Base-by-base conservation (phyloP, 2,797 vertebrate species). In the Darevskia nairensis region DNA sequence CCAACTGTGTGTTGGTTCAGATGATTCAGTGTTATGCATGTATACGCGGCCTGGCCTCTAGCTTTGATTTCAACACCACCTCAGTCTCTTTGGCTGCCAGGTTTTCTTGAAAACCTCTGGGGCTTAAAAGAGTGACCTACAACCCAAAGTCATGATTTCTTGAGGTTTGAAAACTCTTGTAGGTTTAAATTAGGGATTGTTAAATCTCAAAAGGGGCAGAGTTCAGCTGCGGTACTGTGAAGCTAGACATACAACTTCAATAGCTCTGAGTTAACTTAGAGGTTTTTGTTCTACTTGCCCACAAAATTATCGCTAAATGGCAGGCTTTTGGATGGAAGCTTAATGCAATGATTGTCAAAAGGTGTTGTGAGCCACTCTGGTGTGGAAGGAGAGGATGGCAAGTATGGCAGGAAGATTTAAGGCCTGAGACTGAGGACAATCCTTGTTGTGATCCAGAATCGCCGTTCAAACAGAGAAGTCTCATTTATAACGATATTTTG, bases 281-380 rank as follows among this genome's bases (percentile, higher is more conserved):
- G 3, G 17, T 88, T 91, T 88, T 8, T 90, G 1, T 89, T 91
- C 88, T 87, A 84, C 89, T 83, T 25, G 7, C 17, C 72, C 90
- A 89, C 71, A 1, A 2, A 8, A 64, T 92, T 81, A 64, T 69
- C 76, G 17, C 59, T 84, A 80, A 1, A 50, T 86, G 17, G 61
- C 72, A 91, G 79, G 84, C 3, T 32, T 84, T 10, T 19, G 86
- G 13, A 25, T 66, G 25, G 64, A 9, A 68, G 25, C 64, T 21
- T 23, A 68, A 68, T 68, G 64, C 13, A 1, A 3, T 55, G 13
- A 55, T 55, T 55, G 50, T 55, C 13, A 15, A 55, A 55, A 55
- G 50, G 50, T 55, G 50, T 1, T 0, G 1, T 55, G 50, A 55
- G 50, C 50, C 50, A 55, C 50, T 3, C 50, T 55, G 13, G 50